phyloP scores from a whole-genome alignment of 2,113 vertebrate genomes.

The Planiliza haematocheilus region DNA sequence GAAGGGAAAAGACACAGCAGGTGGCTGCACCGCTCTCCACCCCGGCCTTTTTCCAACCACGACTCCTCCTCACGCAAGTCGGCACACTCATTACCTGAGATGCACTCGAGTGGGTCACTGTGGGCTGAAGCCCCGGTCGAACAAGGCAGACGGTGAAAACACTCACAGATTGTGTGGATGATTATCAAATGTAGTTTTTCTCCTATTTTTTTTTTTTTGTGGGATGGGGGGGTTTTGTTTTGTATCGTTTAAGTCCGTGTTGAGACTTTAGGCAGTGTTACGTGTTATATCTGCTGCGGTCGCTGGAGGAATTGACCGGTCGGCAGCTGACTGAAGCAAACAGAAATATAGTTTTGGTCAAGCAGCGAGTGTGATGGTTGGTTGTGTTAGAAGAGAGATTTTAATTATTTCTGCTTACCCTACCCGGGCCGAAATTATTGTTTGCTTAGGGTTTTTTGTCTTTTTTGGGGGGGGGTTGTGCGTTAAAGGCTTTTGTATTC shows the following conservation, averaged over 20 bases:
- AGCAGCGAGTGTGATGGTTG: slow-evolving; percentile 54
- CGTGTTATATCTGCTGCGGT: slow-evolving; percentile 57
- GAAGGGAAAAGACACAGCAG: slow-evolving; percentile 60
- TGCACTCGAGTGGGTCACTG: slow-evolving; percentile 60
- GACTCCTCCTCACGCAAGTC: slow-evolving; percentile 62
- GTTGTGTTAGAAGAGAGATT: slow-evolving; percentile 53
- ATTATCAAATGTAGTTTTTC: slow-evolving; percentile 51
- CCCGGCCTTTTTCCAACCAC: slow-evolving; percentile 39
- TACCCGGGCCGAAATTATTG: slow-evolving; percentile 29
- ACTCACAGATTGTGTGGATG: slow-evolving; percentile 59
- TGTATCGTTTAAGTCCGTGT: slow-evolving; percentile 40
- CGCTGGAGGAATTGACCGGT: slow-evolving; percentile 62
- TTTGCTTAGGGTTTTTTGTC: too few species aligned
- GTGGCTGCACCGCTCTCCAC: slow-evolving; percentile 47
- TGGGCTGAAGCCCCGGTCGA: slow-evolving; percentile 59
- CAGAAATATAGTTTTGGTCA: slow-evolving; percentile 69
- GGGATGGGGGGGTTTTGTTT: slow-evolving; percentile 38
- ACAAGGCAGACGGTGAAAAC: slow-evolving; percentile 70
- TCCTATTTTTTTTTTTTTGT: slow-evolving; percentile 6
- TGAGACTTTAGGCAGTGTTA: slow-evolving; percentile 65
- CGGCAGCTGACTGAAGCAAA: slow-evolving; percentile 52
- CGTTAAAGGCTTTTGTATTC: slow-evolving; percentile 55
- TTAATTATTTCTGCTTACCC: slow-evolving; percentile 62
- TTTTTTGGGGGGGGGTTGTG: slow-evolving; percentile 48
- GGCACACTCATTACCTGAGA: slow-evolving; percentile 53